Evolutionary conservation across 2,888 invertebrate species (phyloP).

Genomic region (Diarsia rubi): DNA sequence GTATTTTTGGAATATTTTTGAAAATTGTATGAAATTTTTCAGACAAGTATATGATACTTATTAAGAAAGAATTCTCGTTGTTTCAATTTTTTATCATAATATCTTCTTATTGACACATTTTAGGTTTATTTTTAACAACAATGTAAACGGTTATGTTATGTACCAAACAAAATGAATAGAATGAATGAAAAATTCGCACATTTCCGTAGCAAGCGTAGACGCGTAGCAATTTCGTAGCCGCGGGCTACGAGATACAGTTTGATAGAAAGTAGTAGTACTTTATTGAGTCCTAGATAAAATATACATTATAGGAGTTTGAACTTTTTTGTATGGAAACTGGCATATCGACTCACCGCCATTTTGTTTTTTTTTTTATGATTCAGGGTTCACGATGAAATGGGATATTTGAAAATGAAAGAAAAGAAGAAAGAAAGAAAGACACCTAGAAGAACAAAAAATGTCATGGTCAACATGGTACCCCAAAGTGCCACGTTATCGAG

Average conservation of each 20-base stretch:
- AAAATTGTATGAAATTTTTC: slow-evolving; percentile 88
- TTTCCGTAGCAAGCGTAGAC: slow-evolving; percentile 45
- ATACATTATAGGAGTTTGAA: too few relatives aligned
- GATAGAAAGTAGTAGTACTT: not conserved
- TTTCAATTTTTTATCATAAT: slow-evolving; percentile 60
- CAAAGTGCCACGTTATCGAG: too few relatives aligned
- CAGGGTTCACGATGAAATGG: too few relatives aligned
- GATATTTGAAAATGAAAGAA: too few relatives aligned
- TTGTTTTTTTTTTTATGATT: too few relatives aligned
- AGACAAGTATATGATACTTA: slow-evolving; percentile 86
- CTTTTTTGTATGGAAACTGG: too few relatives aligned
- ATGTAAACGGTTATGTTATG: slow-evolving; percentile 2
- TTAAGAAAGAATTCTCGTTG: slow-evolving; percentile 72
- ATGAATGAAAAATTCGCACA: not conserved
- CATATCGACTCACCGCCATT: too few relatives aligned
- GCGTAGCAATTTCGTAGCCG: slow-evolving; percentile 53
- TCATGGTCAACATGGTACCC: too few relatives aligned
- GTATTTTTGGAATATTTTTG: slow-evolving; percentile 87
- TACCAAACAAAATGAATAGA: not conserved
- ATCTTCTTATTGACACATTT: not conserved
- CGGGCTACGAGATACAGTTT: slow-evolving; percentile 8
- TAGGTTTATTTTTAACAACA: not conserved
- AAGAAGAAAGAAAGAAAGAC: too few relatives aligned
- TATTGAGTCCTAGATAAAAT: not conserved
- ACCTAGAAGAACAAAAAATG: too few relatives aligned